Conservation (phyloP, 30 jellyfish, hydroid and myxozoan species). For the Clytia hemisphaerica region DNA sequence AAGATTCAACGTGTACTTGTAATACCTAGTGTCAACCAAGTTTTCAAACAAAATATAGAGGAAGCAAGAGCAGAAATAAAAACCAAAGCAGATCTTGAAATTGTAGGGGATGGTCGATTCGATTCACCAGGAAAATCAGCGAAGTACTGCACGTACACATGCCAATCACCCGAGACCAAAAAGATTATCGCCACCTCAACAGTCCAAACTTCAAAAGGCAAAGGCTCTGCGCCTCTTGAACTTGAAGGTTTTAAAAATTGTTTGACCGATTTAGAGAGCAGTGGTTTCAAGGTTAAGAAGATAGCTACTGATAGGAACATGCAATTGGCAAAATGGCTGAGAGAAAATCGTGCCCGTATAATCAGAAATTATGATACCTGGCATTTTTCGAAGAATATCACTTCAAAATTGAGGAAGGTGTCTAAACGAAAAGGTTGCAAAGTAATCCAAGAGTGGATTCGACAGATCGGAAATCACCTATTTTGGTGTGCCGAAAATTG, state of each 20-base stretch:
- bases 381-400: not conserved
- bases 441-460: not conserved
- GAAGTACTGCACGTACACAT: slow-evolving; percentile 1
- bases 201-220: not conserved
- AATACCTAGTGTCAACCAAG: slow-evolving; percentile 1
- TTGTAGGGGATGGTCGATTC: slow-evolving; percentile 8
- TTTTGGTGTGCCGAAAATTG: not conserved
- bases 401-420: not conserved
- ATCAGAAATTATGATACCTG: not conserved
- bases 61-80: not conserved
- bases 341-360: not conserved
- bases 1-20: not conserved
- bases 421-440: not conserved
- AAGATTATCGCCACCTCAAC: slow-evolving; percentile 4
- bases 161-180: not conserved
- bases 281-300: not conserved
- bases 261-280: not conserved
- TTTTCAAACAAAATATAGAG: not conserved
- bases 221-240: slow-evolving; percentile 7
- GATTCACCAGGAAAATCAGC: slow-evolving; percentile 17
- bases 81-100: not conserved
- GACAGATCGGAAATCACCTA: slow-evolving; percentile 4
- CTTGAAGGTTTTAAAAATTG: slow-evolving; percentile 3
- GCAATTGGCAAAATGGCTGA: slow-evolving; percentile 12
- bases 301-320: slow-evolving; percentile 2